These are phyloP conservation scores for Penaeus indicus DNA, from an alignment of 1,140 invertebrate species.

Conservation along the genomic window DNA sequence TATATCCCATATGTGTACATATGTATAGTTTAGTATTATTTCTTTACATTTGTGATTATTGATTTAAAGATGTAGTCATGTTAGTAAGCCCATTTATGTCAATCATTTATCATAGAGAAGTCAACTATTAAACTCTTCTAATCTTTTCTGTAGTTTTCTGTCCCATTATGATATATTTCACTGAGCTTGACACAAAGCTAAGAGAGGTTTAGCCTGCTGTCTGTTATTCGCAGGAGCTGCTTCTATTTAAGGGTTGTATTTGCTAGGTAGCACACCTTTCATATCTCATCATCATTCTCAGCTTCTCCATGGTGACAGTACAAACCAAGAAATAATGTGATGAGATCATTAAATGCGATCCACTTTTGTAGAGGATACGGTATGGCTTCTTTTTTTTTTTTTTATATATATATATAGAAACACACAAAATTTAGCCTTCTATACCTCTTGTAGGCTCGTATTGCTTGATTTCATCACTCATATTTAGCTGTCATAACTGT, in stretches of 20 bases:
- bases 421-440: slow-evolving; percentile 41
- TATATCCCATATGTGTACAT: too few species aligned
- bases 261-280: slow-evolving; percentile 49
- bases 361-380: slow-evolving; percentile 3
- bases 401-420: slow-evolving; percentile 27
- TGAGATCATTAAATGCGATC: slow-evolving; percentile 38
- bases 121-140: too few species aligned
- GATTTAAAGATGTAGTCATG: not conserved
- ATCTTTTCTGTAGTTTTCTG: too few species aligned
- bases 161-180: not conserved
- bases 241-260: slow-evolving; percentile 45
- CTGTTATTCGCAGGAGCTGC: slow-evolving; percentile 15
- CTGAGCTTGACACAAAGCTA: too few species aligned
- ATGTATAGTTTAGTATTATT: too few species aligned
- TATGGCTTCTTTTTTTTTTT: not conserved
- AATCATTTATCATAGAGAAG: not conserved
- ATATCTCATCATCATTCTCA: slow-evolving; percentile 56
- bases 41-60: too few species aligned
- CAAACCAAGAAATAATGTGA: slow-evolving; percentile 59
- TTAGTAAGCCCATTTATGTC: not conserved
- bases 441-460: not conserved
- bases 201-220: too few species aligned
- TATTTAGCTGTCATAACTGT: slow-evolving; percentile 55
- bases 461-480: slow-evolving; percentile 48
- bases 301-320: slow-evolving; percentile 63